These are phyloP conservation scores for Phyllotis vaccarum DNA, from an alignment of 2,797 vertebrate species.

Conservation along the genomic window DNA sequence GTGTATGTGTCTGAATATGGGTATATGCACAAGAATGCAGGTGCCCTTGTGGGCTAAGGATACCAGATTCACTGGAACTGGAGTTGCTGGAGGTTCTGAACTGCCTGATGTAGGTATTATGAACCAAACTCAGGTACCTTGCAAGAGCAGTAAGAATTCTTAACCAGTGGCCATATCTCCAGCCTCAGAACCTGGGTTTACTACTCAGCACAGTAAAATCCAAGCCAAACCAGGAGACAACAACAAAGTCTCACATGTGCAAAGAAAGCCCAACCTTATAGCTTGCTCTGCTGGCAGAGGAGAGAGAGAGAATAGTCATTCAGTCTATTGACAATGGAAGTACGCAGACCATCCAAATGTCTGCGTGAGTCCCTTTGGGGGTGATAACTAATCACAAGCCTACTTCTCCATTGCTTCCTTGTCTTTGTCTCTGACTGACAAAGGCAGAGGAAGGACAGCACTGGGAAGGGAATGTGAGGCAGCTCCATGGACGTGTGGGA, in stretches of 20 bases:
- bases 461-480: background rate
- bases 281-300: background rate
- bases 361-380: background rate
- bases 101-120: background rate
- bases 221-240: background rate
- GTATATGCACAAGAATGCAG: background rate
- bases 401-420: background rate
- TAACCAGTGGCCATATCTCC: background rate
- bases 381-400: background rate
- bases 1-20: background rate
- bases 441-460: background rate
- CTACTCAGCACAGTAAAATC: background rate
- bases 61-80: background rate
- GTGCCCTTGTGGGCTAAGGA: background rate
- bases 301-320: background rate
- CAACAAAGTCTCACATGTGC: background rate
- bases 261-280: background rate
- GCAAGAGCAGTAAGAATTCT: background rate
- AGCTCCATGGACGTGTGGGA: background rate
- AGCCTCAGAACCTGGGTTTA: background rate
- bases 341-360: background rate
- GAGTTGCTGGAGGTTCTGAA: background rate
- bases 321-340: background rate
- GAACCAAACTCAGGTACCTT: background rate
- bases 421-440: background rate